Evolutionary conservation across 2,888 invertebrate genomes (phyloP).

Genomic region (Tipula helvola): DNA sequence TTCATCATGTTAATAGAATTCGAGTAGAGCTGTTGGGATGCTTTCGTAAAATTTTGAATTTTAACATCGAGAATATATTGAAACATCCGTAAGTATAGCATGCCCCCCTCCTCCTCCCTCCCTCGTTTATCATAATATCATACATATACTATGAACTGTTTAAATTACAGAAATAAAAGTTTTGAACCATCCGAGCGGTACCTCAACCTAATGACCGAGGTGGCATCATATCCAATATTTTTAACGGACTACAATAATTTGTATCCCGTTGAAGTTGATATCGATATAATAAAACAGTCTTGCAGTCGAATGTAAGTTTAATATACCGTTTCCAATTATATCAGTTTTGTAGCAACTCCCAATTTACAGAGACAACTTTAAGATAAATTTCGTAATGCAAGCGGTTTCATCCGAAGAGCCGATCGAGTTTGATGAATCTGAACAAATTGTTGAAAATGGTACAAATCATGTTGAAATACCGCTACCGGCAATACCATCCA

Average conservation of each 20-base stretch:
- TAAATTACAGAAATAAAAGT: slow-evolving; percentile 5
- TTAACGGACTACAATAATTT: slow-evolving; percentile 54
- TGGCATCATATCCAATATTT: slow-evolving; percentile 43
- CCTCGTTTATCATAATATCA: not conserved
- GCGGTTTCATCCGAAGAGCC: slow-evolving; percentile 15
- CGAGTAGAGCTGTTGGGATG: slow-evolving; percentile 36
- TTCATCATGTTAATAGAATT: slow-evolving; percentile 29
- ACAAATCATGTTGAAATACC: not conserved
- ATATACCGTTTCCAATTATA: too few relatives aligned
- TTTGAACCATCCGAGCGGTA: slow-evolving; percentile 14
- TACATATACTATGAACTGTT: too few relatives aligned
- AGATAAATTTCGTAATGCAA: slow-evolving; percentile 24
- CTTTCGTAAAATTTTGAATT: slow-evolving; percentile 33
- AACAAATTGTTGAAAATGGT: not conserved
- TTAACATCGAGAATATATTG: slow-evolving; percentile 30
- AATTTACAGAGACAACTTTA: slow-evolving; percentile 14
- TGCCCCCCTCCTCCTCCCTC: too few relatives aligned
- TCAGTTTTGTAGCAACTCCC: too few relatives aligned
- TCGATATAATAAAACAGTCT: slow-evolving; percentile 47
- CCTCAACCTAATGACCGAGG: slow-evolving; percentile 36
- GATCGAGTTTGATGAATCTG: slow-evolving; percentile 4
- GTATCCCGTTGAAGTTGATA: slow-evolving; percentile 53
- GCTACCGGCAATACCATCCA: not conserved
- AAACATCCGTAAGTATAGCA: slow-evolving; percentile 29
- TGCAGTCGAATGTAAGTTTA: slow-evolving; percentile 55